Percentiles rank a stretch among this genome's conserved stretches.
These are phyloP conservation scores for Mola mola DNA, from an alignment of 2,113 vertebrate genomes.

Conservation along the genomic window DNA sequence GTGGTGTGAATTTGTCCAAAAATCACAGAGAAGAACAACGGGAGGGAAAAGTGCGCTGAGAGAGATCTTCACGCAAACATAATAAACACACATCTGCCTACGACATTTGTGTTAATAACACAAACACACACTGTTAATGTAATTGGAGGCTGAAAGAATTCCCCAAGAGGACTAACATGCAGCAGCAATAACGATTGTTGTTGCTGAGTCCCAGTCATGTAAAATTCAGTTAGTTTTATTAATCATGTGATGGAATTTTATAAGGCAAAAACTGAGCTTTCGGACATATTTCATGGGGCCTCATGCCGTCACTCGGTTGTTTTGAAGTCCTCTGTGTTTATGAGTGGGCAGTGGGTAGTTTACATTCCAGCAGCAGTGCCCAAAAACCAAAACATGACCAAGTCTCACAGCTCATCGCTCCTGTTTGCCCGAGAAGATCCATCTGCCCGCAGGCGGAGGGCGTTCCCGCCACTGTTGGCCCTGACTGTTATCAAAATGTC, in stretches of 20 bases:
- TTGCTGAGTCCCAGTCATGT: slow-evolving; percentile 12
- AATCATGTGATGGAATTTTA: neutral
- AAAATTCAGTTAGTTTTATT: slow-evolving; percentile 1
- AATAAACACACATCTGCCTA: slow-evolving; percentile 28
- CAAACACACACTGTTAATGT: slow-evolving; percentile 15
- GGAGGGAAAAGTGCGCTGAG: neutral
- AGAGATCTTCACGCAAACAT: slow-evolving; percentile 8
- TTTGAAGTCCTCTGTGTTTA: slow-evolving; percentile 42
- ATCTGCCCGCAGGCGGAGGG: slow-evolving; percentile 32
- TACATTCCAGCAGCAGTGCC: slow-evolving; percentile 52
- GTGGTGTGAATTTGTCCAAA: neutral
- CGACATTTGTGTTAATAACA: slow-evolving; percentile 26
- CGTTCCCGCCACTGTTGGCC: slow-evolving; percentile 5
- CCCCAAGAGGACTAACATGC: slow-evolving; percentile 12
- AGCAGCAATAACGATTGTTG: slow-evolving; percentile 8
- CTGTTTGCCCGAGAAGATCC: slow-evolving; percentile 2
- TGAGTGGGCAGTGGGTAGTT: slow-evolving; percentile 37
- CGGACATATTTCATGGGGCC: slow-evolving; percentile 6
- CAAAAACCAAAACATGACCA: slow-evolving; percentile 29
- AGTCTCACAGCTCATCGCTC: slow-evolving; percentile 23
- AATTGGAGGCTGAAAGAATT: slow-evolving; percentile 7
- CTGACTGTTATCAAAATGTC: slow-evolving; percentile 50
- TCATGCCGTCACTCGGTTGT: slow-evolving; percentile 8
- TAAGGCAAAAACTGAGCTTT: neutral
- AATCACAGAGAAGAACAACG: neutral